Percentiles rank a stretch among this genome's conserved stretches.
These are phyloP conservation scores for Trichacis sp. DNA, from an alignment of 2,888 invertebrate species.

Conservation along the genomic window DNA sequence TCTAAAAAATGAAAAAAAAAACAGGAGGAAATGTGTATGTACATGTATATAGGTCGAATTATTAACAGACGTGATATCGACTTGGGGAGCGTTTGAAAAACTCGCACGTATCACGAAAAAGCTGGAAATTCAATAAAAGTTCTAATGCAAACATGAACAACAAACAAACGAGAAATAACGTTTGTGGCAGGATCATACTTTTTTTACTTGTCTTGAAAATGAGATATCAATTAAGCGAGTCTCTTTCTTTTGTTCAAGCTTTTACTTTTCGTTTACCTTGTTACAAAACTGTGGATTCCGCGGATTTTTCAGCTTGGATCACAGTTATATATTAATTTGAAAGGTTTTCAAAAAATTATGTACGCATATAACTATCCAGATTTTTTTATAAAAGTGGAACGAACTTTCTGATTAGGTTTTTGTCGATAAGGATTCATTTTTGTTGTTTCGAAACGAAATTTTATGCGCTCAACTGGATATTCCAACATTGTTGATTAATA, in stretches of 20 bases:
- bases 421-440: no score
- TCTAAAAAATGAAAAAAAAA: no score
- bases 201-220: not conserved
- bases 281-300: no score
- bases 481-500: no score
- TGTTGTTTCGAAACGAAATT: no score
- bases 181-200: not conserved
- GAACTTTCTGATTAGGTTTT: no score
- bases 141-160: not conserved
- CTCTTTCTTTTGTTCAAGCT: not conserved
- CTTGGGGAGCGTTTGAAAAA: constrained; percentile 1
- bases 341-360: no score
- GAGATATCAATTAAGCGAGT: not conserved
- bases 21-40: not conserved
- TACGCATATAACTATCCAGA: no score
- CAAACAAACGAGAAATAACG: constrained; percentile 1
- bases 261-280: not conserved
- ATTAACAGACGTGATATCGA: constrained; percentile 1
- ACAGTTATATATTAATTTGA: no score
- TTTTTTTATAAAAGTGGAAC: no score
- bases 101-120: constrained; percentile 1
- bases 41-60: not conserved
- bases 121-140: not conserved
- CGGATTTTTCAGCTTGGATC: no score
- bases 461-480: no score